Conservation (phyloP, 2,113 vertebrate genomes). For the Apteryx owenii region DNA sequence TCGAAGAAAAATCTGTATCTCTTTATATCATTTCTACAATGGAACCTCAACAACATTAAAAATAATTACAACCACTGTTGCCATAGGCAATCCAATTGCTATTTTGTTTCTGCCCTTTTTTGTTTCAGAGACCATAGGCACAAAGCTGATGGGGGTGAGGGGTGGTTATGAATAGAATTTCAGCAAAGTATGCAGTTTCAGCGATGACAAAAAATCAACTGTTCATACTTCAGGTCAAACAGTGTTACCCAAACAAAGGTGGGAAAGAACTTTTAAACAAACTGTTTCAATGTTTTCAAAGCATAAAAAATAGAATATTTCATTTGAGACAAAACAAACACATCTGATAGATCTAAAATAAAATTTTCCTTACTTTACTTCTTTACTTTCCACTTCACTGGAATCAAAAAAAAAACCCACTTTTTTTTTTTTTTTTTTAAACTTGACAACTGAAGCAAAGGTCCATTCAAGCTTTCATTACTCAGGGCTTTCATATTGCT, state of each 20-base stretch:
- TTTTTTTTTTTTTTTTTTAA: not conserved
- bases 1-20: not conserved
- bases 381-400: not conserved
- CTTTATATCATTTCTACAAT: not conserved
- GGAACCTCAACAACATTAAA: not conserved
- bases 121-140: not conserved
- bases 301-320: not conserved
- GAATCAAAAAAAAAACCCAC: not conserved
- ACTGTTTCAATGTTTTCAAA: not conserved
- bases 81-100: not conserved
- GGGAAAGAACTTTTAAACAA: not conserved
- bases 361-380: not conserved
- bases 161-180: not conserved
- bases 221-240: not conserved
- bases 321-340: not conserved
- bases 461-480: not conserved
- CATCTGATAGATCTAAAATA: not conserved
- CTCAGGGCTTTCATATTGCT: not conserved
- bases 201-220: not conserved
- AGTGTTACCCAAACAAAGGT: not conserved
- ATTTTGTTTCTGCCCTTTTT: not conserved
- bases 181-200: not conserved
- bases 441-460: not conserved
- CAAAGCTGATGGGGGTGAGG: not conserved
- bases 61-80: not conserved